Conservation (phyloP, 2,797 vertebrate genomes). For the Sebastes ruberrimus region DNA sequence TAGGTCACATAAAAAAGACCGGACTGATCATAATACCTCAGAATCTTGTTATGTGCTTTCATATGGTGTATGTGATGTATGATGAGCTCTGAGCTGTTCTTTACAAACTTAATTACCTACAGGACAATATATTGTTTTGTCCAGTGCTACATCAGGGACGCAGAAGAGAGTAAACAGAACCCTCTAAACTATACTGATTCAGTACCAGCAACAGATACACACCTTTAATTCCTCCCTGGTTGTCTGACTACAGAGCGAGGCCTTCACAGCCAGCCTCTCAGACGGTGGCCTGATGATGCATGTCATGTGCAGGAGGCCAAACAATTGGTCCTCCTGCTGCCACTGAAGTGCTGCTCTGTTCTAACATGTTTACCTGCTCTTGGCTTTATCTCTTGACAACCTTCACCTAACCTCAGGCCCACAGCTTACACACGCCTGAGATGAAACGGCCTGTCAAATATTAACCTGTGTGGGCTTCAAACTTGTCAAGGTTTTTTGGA, state of each 20-base stretch:
- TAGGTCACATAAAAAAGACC: neutral
- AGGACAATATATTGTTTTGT: neutral
- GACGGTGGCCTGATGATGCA: constrained; percentile 50
- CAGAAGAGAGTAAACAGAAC: neutral
- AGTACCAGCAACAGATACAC: neutral
- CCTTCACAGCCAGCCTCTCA: neutral
- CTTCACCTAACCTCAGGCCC: constrained; percentile 68
- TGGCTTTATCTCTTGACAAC: constrained; percentile 66
- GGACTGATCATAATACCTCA: neutral
- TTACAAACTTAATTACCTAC: constrained; percentile 4
- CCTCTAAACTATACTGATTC: neutral
- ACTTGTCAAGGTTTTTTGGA: constrained; percentile 28
- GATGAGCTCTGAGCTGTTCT: neutral
- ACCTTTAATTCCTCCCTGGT: neutral
- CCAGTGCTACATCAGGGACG: neutral
- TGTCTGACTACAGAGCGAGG: neutral
- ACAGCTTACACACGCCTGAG: constrained; percentile 24
- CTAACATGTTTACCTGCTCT: constrained; percentile 43
- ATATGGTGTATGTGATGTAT: neutral
- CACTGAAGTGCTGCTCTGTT: constrained; percentile 14
- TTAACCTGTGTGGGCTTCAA: constrained; percentile 56
- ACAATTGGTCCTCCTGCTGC: constrained; percentile 33
- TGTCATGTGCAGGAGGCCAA: constrained; percentile 22
- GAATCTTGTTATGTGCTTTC: constrained; percentile 16
- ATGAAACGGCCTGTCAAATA: constrained; percentile 71